Percentiles rank a stretch among this genome's conserved stretches.
phyloP scores from a whole-genome alignment of 2,113 vertebrate genomes.

The Ranitomeya variabilis region DNA sequence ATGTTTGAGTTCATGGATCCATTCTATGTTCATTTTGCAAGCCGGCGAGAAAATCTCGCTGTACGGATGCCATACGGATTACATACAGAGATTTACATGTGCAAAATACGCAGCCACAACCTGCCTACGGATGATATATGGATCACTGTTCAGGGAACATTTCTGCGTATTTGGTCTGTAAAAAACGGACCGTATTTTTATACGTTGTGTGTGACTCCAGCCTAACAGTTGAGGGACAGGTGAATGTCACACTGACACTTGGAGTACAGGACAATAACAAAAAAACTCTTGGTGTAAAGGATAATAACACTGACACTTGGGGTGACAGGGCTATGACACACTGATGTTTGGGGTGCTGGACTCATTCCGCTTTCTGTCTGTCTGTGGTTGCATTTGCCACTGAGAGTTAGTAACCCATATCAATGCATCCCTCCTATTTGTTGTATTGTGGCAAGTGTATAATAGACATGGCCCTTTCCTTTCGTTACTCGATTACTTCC shows the following conservation, averaged over 20 bases:
- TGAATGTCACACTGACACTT: neutral
- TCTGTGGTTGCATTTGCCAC: neutral
- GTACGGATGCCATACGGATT: too few species aligned
- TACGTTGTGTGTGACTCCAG: too few species aligned
- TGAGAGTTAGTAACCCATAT: neutral
- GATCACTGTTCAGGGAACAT: too few species aligned
- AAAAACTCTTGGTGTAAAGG: neutral
- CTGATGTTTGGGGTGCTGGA: neutral
- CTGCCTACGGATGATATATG: too few species aligned
- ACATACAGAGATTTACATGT: too few species aligned
- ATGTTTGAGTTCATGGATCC: too few species aligned
- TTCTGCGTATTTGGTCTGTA: too few species aligned
- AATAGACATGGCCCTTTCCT: neutral
- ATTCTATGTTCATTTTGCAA: too few species aligned
- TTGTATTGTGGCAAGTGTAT: neutral
- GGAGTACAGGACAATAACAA: neutral
- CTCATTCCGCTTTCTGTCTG: neutral
- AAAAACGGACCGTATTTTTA: too few species aligned
- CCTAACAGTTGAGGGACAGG: neutral
- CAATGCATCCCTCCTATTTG: neutral
- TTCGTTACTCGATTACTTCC: neutral
- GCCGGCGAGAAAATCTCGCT: too few species aligned
- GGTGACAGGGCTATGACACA: neutral
- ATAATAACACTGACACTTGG: neutral
- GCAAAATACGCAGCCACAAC: too few species aligned